These are phyloP conservation scores for Artemisiospiza belli DNA, from an alignment of 2,113 vertebrate genomes.

Conservation along the genomic window DNA sequence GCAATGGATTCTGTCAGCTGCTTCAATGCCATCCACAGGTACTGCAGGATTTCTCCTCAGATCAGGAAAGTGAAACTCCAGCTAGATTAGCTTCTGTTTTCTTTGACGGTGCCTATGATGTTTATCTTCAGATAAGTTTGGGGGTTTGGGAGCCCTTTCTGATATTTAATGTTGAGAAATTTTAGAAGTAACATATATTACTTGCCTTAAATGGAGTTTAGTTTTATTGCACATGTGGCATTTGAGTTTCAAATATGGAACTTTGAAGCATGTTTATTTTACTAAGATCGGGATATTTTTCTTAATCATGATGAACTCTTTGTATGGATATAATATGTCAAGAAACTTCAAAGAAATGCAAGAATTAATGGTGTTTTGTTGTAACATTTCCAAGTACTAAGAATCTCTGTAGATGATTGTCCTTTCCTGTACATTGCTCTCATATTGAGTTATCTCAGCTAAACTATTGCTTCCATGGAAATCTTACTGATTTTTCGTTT, in stretches of 20 bases:
- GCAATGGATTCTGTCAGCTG: background rate
- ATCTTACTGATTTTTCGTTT: background rate
- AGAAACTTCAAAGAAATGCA: slow-evolving; percentile 18
- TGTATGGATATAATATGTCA: slow-evolving; percentile 25
- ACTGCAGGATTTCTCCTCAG: slow-evolving; percentile 18
- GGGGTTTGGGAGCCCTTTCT: slow-evolving; percentile 20
- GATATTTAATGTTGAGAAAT: slow-evolving; percentile 31
- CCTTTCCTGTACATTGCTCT: background rate
- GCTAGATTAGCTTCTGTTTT: slow-evolving; percentile 49
- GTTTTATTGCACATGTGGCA: slow-evolving; percentile 34
- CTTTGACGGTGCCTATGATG: slow-evolving; percentile 52
- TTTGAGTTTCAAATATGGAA: slow-evolving; percentile 48
- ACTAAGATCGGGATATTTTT: slow-evolving; percentile 40
- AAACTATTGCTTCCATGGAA: background rate
- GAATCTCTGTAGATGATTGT: slow-evolving; percentile 25
- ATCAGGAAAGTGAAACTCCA: slow-evolving; percentile 32
- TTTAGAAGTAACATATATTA: background rate
- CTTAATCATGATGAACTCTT: slow-evolving; percentile 40
- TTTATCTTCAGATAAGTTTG: slow-evolving; percentile 38
- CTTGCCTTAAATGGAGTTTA: slow-evolving; percentile 58
- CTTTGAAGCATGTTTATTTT: slow-evolving; percentile 47
- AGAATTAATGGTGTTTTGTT: slow-evolving; percentile 16
- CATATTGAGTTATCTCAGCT: background rate
- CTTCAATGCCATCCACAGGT: background rate
- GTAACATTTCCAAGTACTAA: slow-evolving; percentile 38